Percentiles rank a stretch among this genome's conserved stretches.
Conservation (phyloP, 1,140 invertebrate genomes). For the Ostrea edulis region DNA sequence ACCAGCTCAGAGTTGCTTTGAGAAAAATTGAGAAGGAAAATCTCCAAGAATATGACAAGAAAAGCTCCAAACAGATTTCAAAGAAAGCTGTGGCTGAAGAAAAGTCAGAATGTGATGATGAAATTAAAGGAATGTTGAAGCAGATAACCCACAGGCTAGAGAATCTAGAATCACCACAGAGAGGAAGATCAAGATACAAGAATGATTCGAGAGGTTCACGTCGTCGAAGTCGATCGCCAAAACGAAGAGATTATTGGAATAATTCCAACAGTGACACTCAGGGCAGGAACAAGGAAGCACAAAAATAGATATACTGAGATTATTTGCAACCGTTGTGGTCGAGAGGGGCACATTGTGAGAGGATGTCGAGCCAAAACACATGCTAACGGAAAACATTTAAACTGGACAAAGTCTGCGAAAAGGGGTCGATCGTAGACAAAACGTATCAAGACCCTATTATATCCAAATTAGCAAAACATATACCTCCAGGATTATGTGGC, state of each 20-base stretch:
- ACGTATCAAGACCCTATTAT: not conserved
- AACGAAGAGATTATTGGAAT: not conserved
- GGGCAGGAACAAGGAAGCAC: not conserved
- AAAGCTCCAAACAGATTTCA: not conserved
- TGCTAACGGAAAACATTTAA: conserved; percentile 46
- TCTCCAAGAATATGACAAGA: not conserved
- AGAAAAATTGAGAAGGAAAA: conserved; percentile 44
- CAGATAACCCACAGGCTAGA: not conserved
- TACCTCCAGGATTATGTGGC: conserved; percentile 32
- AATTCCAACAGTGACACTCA: not conserved
- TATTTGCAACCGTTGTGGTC: conserved; percentile 34
- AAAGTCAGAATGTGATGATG: not conserved
- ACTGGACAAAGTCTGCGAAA: conserved; percentile 40
- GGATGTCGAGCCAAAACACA: conserved; percentile 29
- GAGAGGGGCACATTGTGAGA: conserved; percentile 41
- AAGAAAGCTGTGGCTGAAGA: conserved; percentile 29
- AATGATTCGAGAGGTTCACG: not conserved
- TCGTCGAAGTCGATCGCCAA: not conserved
- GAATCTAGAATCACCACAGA: not conserved
- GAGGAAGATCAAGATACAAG: not conserved
- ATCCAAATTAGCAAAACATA: not conserved
- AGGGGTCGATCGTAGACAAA: conserved; percentile 16
- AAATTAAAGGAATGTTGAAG: conserved; percentile 20
- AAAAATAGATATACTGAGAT: not conserved
- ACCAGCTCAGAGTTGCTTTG: conserved; percentile 22